These are phyloP conservation scores for Unio pictorum DNA, from an alignment of 2,888 invertebrate species.

Conservation along the genomic window DNA sequence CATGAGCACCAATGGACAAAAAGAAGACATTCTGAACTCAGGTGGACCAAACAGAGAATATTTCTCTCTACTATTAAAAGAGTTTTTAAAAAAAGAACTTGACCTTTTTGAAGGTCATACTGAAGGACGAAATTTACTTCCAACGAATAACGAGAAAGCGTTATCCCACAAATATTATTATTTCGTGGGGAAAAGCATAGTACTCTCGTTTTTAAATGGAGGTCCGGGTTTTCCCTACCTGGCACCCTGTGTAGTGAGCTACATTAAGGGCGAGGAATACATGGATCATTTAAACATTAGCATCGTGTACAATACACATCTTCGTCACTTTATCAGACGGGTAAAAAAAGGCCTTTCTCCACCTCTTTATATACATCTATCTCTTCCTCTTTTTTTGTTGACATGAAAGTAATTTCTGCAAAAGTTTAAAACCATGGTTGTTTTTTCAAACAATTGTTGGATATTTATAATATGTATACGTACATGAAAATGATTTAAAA, in stretches of 20 bases:
- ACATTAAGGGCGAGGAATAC: conserved; percentile 25
- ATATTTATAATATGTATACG: too few relatives aligned
- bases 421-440: too few relatives aligned
- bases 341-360: conserved; percentile 7
- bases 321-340: conserved; percentile 25
- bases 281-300: conserved; percentile 28
- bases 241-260: conserved; percentile 32
- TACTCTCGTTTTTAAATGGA: conserved; percentile 23
- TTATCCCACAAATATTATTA: conserved; percentile 19
- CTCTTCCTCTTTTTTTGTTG: too few relatives aligned
- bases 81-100: conserved; percentile 17
- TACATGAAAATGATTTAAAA: too few relatives aligned
- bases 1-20: conserved; percentile 19
- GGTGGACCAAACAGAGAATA: conserved; percentile 42
- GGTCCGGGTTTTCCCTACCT: conserved; percentile 42
- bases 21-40: conserved; percentile 22
- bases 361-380: too few relatives aligned
- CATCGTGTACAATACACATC: conserved; percentile 22
- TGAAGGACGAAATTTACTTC: conserved; percentile 31
- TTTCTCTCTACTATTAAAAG: conserved; percentile 36
- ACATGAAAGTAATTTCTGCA: too few relatives aligned
- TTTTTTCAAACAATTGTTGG: too few relatives aligned
- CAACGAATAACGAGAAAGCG: conserved; percentile 33
- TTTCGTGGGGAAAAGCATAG: conserved; percentile 29
- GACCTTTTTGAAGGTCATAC: conserved; percentile 40